These are phyloP conservation scores for Harpagoxenus sublaevis DNA, from an alignment of 2,888 invertebrate genomes.

Conservation along the genomic window DNA sequence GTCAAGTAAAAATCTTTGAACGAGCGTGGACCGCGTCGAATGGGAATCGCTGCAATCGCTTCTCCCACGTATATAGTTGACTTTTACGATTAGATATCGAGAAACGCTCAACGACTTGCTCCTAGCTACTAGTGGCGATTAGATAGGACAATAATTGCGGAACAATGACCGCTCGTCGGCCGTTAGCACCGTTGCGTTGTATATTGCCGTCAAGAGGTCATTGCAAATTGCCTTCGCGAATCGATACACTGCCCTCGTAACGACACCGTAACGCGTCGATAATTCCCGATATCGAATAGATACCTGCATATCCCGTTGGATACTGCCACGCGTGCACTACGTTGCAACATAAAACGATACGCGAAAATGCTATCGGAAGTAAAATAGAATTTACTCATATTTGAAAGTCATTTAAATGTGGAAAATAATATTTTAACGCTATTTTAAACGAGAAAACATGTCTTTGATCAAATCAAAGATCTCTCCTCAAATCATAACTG, in stretches of 20 bases:
- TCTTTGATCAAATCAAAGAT: not conserved
- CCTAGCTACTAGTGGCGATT: slow-evolving; percentile 74
- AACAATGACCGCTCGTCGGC: slow-evolving; percentile 77
- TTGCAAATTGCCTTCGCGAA: slow-evolving; percentile 68
- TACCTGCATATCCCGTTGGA: slow-evolving; percentile 17
- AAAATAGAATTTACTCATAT: not conserved
- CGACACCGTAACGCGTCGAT: slow-evolving; percentile 33
- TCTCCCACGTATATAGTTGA: slow-evolving; percentile 65
- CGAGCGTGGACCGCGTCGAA: slow-evolving; percentile 26
- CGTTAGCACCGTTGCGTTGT: slow-evolving; percentile 67
- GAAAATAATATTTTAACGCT: not conserved
- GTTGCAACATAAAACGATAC: not conserved
- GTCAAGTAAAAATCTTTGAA: not conserved
- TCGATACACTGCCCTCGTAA: slow-evolving; percentile 59
- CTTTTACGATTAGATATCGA: slow-evolving; percentile 75
- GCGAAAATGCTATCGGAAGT: not conserved
- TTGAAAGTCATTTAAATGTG: not conserved
- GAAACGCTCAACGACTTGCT: slow-evolving; percentile 68
- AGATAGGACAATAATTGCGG: slow-evolving; percentile 78
- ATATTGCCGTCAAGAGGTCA: slow-evolving; percentile 55
- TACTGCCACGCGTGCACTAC: not conserved
- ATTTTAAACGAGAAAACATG: not conserved
- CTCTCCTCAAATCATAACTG: not conserved
- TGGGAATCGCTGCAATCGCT: slow-evolving; percentile 67
- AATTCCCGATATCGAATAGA: slow-evolving; percentile 55